Evolutionary conservation across 2,888 invertebrate genomes (phyloP).

Genomic region (Xylophagus ater): DNA sequence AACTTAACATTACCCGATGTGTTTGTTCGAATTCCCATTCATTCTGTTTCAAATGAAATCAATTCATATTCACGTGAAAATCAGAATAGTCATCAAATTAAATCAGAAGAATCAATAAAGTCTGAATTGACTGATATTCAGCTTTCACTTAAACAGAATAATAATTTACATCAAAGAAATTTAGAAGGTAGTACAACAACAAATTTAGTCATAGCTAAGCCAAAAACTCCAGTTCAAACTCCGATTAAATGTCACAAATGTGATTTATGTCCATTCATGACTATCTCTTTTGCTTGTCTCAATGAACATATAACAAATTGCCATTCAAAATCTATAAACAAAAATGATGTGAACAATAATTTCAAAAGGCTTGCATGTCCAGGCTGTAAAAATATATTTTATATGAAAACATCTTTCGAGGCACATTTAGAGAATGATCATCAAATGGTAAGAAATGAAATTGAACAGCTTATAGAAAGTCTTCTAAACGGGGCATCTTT

Average conservation of each 20-base stretch:
- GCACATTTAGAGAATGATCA: conserved; percentile 58
- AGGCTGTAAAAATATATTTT: conserved; percentile 55
- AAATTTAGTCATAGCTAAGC: conserved; percentile 15
- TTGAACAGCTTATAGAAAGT: conserved; percentile 47
- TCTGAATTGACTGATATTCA: conserved; percentile 25
- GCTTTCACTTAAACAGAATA: conserved; percentile 10
- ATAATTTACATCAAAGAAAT: not conserved
- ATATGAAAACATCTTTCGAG: conserved; percentile 49
- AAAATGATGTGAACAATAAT: conserved; percentile 1
- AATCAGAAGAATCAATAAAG: conserved; percentile 34
- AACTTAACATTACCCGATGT: conserved; percentile 7
- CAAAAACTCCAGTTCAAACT: conserved; percentile 9
- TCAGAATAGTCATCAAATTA: conserved; percentile 15
- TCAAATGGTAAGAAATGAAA: conserved; percentile 50
- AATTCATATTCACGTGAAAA: conserved; percentile 26
- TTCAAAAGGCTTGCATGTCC: conserved; percentile 49
- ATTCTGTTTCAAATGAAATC: not conserved
- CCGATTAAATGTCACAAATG: conserved; percentile 25
- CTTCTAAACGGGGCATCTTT: conserved; percentile 26
- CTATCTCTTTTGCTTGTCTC: conserved; percentile 23
- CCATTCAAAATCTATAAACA: conserved; percentile 8
- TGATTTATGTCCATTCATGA: conserved; percentile 30
- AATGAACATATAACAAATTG: conserved; percentile 19
- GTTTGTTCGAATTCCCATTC: conserved; percentile 8
- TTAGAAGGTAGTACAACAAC: not conserved